A percentile compares a stretch with the other conserved stretches of the same genome.
Conservation (phyloP, 2,113 vertebrate species). For the Indicator indicator region DNA sequence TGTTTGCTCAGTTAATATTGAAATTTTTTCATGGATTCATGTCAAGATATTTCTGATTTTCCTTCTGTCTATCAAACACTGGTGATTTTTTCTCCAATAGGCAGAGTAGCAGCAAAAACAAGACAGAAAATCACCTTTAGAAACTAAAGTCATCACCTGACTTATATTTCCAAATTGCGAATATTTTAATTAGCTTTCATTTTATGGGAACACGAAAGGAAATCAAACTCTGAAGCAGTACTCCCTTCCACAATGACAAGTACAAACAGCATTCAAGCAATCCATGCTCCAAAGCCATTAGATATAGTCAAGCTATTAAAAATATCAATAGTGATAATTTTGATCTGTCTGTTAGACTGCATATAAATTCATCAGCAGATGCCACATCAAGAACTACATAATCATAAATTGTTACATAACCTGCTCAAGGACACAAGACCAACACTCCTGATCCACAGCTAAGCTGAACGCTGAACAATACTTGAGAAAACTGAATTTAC, state of each 20-base stretch:
- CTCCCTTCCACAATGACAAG: neutral
- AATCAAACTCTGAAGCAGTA: neutral
- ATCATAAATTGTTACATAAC: neutral
- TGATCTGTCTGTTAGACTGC: neutral
- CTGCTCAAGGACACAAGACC: neutral
- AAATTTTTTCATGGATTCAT: neutral
- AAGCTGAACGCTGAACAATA: neutral
- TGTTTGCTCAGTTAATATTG: neutral
- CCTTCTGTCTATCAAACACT: neutral
- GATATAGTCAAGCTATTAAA: conserved; percentile 12
- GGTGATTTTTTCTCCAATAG: neutral
- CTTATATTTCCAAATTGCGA: neutral
- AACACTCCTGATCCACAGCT: neutral
- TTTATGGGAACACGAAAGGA: neutral
- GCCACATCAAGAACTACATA: neutral
- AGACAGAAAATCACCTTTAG: neutral
- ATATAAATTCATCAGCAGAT: conserved; percentile 12
- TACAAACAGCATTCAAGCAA: neutral
- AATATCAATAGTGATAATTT: neutral
- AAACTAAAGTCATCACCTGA: neutral
- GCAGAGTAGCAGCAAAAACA: neutral
- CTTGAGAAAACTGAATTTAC: neutral
- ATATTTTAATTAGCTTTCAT: neutral
- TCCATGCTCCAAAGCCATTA: neutral
- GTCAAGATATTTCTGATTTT: neutral